Base-by-base conservation (phyloP, 35 echinoderm and acorn worm genomes). In the Heliocidaris erythrogramma region DNA sequence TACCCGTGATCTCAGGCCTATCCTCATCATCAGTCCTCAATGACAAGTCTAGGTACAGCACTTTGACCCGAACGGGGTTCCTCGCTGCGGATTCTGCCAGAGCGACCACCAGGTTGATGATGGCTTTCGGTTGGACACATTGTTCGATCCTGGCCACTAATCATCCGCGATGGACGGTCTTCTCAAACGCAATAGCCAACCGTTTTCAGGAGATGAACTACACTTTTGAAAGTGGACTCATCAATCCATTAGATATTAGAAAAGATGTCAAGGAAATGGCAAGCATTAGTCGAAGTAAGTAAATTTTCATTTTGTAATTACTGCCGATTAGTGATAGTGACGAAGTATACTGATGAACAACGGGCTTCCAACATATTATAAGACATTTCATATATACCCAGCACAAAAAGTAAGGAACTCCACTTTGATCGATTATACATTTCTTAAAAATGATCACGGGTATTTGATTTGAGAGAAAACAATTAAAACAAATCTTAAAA, bases 211-310 rank as follows among this genome's bases (percentile, higher is more conserved):
- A 89, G 47, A 18, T 42, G 31, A 89, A 89, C 24, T 89, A 42
- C 32, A 89, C 87, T 2, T 48, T 42, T 89, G 10, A 89, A 42
- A 32, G 18, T 89, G 87, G 7, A 48, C 16, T 89, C 16, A 48
- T 48, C 24, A 42, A 89, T 42, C 47, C 87, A 5, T 14, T 32
- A 14, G 29, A 89, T 48, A 32, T 89, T 11, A n/a, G 87, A 9
- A 89, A 48, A 42, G 47, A 89, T 42, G 87, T 89, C 10, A 5
- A 32, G 18, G 87, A 42, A n/a, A 89, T 89, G 87, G 47, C 31
- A 35, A 89, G 18, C 87, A 48, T 89, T 8, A 89, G 87, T 24
- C 11, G 87, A 89, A 48, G 87, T 89, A 89, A 89, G 87, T 78
- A n/a, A 60, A 0, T 42, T 42, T 42, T 42, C 35, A 42, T 42